These are phyloP conservation scores for Drosophila stalkeri DNA, from an alignment of 2,888 invertebrate genomes.

Conservation along the genomic window DNA sequence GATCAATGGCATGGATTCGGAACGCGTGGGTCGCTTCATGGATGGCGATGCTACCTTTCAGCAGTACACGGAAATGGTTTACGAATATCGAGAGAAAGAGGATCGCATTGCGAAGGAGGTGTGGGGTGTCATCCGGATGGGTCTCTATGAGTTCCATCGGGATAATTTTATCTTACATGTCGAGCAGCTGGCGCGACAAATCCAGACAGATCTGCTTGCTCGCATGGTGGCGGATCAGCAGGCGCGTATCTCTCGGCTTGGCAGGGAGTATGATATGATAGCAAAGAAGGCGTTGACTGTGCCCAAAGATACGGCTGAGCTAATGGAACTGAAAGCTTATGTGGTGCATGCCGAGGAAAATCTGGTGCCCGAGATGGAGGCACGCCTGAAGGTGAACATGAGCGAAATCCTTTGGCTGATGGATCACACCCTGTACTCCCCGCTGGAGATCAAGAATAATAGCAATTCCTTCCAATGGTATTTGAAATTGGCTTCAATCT, in stretches of 20 bases:
- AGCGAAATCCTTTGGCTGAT: conserved; percentile 92
- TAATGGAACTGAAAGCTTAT: conserved; percentile 93
- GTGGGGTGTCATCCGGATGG: conserved; percentile 89
- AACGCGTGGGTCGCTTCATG: conserved; percentile 89
- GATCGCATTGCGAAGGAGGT: conserved; percentile 87
- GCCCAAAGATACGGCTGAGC: conserved; percentile 93
- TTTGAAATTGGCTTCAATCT: conserved; percentile 91
- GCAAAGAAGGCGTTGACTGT: conserved; percentile 91
- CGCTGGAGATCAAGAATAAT: conserved; percentile 95
- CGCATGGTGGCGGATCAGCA: conserved; percentile 94
- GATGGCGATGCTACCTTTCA: conserved; percentile 88
- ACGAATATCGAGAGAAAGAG: conserved; percentile 88
- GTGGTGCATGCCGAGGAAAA: conserved; percentile 91
- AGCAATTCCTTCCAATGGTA: conserved; percentile 96
- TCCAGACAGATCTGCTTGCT: conserved; percentile 89
- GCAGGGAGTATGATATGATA: conserved; percentile 93
- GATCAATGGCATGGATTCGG: conserved; percentile 88
- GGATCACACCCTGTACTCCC: conserved; percentile 92
- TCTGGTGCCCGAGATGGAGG: conserved; percentile 90
- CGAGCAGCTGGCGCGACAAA: conserved; percentile 88
- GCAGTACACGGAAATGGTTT: conserved; percentile 87
- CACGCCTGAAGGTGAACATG: conserved; percentile 88
- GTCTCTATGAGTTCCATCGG: conserved; percentile 94
- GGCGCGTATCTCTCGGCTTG: conserved; percentile 91
- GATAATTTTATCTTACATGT: conserved; percentile 91